Percentiles rank a stretch among this genome's conserved stretches.
Conservation (phyloP, 2,888 invertebrate species). For the Macroteleia sp. region DNA sequence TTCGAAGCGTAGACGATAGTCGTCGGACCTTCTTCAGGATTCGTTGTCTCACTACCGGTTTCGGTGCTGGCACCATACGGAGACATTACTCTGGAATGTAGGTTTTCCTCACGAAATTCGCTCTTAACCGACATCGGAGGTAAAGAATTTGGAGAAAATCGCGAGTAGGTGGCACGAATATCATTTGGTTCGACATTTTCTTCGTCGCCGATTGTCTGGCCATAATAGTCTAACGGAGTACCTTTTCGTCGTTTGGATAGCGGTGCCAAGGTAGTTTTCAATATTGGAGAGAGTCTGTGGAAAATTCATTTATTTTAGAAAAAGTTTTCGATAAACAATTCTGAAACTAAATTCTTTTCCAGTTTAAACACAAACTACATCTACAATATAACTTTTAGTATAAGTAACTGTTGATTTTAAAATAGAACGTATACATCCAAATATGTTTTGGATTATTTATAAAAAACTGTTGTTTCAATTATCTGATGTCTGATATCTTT, state of each 20-base stretch:
- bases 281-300: constrained; percentile 78
- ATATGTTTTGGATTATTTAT: too few relatives aligned
- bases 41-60: constrained; percentile 54
- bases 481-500: too few relatives aligned
- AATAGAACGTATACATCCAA: too few relatives aligned
- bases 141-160: constrained; percentile 74
- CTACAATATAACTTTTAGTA: too few relatives aligned
- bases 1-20: constrained; percentile 77
- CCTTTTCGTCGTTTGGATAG: constrained; percentile 49
- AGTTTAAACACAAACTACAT: too few relatives aligned
- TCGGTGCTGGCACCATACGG: constrained; percentile 74
- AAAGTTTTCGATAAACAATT: too few relatives aligned
- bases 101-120: constrained; percentile 74
- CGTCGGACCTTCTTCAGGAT: constrained; percentile 76
- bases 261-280: constrained; percentile 54
- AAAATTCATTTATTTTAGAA: too few relatives aligned
- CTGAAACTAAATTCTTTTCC: too few relatives aligned
- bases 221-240: constrained; percentile 76
- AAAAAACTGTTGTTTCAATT: too few relatives aligned
- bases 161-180: constrained; percentile 60
- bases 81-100: constrained; percentile 75
- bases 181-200: constrained; percentile 80
- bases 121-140: constrained; percentile 72
- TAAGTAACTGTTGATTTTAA: too few relatives aligned
- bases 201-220: constrained; percentile 78